Evolutionary conservation across 1,140 invertebrate species (phyloP).

Genomic region (Drosophila dunni): DNA sequence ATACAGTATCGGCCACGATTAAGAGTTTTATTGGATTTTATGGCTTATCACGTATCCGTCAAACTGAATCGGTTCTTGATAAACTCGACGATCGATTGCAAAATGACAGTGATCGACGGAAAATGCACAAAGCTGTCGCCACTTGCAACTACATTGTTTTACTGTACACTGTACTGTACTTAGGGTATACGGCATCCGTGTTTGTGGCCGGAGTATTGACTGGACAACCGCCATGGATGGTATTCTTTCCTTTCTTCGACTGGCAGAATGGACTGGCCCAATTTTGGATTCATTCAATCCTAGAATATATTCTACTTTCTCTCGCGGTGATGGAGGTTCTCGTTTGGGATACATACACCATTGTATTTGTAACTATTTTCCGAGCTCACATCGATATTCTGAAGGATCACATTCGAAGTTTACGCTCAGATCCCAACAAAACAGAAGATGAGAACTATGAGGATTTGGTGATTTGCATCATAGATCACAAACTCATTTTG

Average conservation of each 20-base stretch:
- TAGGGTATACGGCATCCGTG: not conserved
- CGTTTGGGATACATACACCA: slow-evolving; percentile 36
- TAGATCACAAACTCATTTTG: slow-evolving; percentile 46
- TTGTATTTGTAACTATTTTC: slow-evolving; percentile 41
- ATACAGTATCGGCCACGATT: too few relatives aligned
- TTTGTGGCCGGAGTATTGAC: not conserved
- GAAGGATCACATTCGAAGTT: slow-evolving; percentile 40
- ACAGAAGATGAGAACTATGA: slow-evolving; percentile 43
- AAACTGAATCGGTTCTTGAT: not conserved
- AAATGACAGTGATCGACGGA: slow-evolving; percentile 5
- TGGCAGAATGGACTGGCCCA: not conserved
- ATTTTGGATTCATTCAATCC: slow-evolving; percentile 1
- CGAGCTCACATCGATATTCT: slow-evolving; percentile 50
- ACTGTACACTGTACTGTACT: not conserved
- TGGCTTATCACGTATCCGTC: not conserved
- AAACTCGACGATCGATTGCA: not conserved
- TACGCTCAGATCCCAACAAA: slow-evolving; percentile 23
- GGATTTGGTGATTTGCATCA: slow-evolving; percentile 54
- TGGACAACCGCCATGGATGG: slow-evolving; percentile 45
- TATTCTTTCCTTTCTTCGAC: slow-evolving; percentile 52
- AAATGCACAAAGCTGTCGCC: slow-evolving; percentile 4
- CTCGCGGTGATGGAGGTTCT: not conserved
- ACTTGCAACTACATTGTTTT: slow-evolving; percentile 1
- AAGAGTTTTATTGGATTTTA: not conserved
- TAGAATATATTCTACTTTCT: not conserved